A percentile compares a stretch with the other conserved stretches of the same genome.
phyloP scores from a whole-genome alignment of 1,140 invertebrate species.

The Antheraea pernyi region DNA sequence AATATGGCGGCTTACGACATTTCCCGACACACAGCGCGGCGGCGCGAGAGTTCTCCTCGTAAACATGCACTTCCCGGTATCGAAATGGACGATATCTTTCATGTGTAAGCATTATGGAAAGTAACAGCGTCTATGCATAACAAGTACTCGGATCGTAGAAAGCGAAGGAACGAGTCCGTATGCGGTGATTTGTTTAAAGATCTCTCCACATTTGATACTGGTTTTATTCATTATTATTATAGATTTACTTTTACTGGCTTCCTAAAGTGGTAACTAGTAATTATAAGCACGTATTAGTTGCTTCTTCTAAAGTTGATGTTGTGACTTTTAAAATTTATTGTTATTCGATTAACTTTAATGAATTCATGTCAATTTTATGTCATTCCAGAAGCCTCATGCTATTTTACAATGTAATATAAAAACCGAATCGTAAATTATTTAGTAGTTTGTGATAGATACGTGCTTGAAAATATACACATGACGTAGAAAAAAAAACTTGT shows the following conservation, averaged over 20 bases:
- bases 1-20: not conserved
- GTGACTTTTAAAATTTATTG: too few species aligned
- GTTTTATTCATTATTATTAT: not conserved
- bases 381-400: too few species aligned
- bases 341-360: too few species aligned
- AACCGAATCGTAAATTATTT: too few species aligned
- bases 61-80: slow-evolving; percentile 16
- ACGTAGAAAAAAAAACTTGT: too few species aligned
- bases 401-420: too few species aligned
- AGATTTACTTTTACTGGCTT: not conserved
- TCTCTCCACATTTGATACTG: not conserved
- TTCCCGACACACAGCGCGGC: not conserved
- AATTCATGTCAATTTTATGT: too few species aligned
- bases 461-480: too few species aligned
- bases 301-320: too few species aligned
- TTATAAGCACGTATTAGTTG: too few species aligned
- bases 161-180: not conserved
- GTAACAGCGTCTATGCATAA: not conserved
- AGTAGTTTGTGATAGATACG: too few species aligned
- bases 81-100: slow-evolving; percentile 9
- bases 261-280: not conserved
- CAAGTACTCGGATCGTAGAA: not conserved
- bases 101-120: not conserved
- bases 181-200: not conserved
- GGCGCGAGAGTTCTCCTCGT: not conserved